phyloP scores from a whole-genome alignment of 1,140 invertebrate genomes.

The Papilio aristodemus region DNA sequence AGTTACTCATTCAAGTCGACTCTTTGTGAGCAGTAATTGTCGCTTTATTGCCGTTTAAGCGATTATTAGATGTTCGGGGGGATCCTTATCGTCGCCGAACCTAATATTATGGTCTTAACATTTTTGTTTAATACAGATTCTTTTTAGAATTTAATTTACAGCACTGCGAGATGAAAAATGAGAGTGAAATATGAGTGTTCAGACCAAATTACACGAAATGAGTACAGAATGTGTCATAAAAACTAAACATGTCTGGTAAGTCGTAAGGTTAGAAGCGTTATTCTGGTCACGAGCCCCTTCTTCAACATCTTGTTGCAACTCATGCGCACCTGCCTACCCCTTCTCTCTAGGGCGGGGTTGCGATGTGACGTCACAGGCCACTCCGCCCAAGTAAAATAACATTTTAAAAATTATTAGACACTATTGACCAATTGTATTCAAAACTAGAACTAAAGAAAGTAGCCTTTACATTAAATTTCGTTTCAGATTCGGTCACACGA shows the following conservation, averaged over 20 bases:
- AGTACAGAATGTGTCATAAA: too few species aligned
- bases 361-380: not conserved
- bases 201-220: too few species aligned
- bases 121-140: not conserved
- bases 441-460: not conserved
- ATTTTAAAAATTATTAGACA: not conserved
- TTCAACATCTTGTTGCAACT: not conserved
- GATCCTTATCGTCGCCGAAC: not conserved
- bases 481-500: not conserved
- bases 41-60: slow-evolving; percentile 18
- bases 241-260: too few species aligned
- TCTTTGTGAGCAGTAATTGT: slow-evolving; percentile 14
- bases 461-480: not conserved
- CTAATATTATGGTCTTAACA: slow-evolving; percentile 4
- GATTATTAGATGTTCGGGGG: not conserved
- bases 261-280: too few species aligned
- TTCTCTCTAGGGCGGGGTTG: slow-evolving; percentile 8
- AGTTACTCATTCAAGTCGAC: not conserved
- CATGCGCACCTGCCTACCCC: slow-evolving; percentile 13
- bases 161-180: too few species aligned
- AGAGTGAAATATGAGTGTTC: too few species aligned
- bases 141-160: not conserved
- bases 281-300: too few species aligned
- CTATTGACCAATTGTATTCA: not conserved
- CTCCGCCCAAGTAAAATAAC: not conserved